Percentiles rank a stretch among this genome's conserved stretches.
These are phyloP conservation scores for Hemithea aestivaria DNA, from an alignment of 2,888 invertebrate species.

Conservation along the genomic window DNA sequence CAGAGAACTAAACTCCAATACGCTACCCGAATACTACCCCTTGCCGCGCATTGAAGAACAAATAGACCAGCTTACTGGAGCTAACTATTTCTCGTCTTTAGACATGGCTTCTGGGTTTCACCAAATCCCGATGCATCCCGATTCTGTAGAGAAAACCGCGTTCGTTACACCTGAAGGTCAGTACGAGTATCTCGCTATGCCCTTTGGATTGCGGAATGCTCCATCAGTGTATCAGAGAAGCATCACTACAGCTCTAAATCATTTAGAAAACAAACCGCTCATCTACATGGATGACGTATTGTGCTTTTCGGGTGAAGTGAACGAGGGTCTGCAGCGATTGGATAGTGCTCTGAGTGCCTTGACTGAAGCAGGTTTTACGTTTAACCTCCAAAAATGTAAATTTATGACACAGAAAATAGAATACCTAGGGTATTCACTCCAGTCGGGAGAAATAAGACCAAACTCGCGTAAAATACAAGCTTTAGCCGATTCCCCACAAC, in stretches of 20 bases:
- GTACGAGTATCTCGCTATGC: constrained; percentile 27
- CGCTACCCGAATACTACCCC: constrained; percentile 5
- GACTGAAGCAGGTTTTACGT: constrained; percentile 24
- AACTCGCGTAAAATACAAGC: constrained; percentile 27
- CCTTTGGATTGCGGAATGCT: constrained; percentile 27
- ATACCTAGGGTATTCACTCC: constrained; percentile 24
- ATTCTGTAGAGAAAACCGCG: constrained; percentile 20
- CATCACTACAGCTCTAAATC: constrained; percentile 21
- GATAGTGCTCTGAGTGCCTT: constrained; percentile 15
- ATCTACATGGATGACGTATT: constrained; percentile 28
- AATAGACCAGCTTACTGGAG: constrained; percentile 8
- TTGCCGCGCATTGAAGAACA: constrained; percentile 4
- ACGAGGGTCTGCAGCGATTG: constrained; percentile 21
- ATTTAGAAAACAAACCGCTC: constrained; percentile 15
- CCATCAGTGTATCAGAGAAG: constrained; percentile 23
- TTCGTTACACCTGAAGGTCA: constrained; percentile 23
- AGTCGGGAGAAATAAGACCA: constrained; percentile 23
- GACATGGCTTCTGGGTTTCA: constrained; percentile 33
- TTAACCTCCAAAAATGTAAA: constrained; percentile 25
- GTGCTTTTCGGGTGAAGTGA: constrained; percentile 6
- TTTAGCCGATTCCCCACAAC: background rate
- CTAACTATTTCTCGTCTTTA: constrained; percentile 23
- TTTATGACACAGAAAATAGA: constrained; percentile 25
- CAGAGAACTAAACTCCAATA: constrained; percentile 6
- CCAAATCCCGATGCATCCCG: constrained; percentile 26